Conservation (phyloP, 2,888 invertebrate genomes). For the Anarsia innoxiella region DNA sequence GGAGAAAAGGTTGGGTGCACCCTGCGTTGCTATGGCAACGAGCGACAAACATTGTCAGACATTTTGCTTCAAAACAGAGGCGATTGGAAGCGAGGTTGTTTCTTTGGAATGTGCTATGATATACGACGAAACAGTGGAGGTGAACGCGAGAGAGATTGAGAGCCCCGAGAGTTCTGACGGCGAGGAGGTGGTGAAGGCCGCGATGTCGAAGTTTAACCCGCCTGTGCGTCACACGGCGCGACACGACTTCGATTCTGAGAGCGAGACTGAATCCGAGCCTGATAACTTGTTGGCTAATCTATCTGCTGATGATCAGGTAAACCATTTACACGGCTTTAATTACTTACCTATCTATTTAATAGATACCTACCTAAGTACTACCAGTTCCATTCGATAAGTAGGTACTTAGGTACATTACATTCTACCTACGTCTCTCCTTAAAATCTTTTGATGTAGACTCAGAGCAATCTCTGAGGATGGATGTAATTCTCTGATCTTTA, state of each 20-base stretch:
- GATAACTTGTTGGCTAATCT: conserved; percentile 48
- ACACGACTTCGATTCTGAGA: conserved; percentile 64
- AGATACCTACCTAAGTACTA: too few species aligned
- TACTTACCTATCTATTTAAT: too few species aligned
- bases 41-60: conserved; percentile 68
- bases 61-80: conserved; percentile 31
- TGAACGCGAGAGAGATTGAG: conserved; percentile 73
- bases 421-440: too few species aligned
- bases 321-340: too few species aligned
- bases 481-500: too few species aligned
- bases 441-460: too few species aligned
- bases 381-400: too few species aligned
- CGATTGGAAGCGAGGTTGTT: conserved; percentile 19
- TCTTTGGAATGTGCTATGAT: conserved; percentile 40
- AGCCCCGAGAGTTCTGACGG: conserved; percentile 56
- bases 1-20: conserved; percentile 27
- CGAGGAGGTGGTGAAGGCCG: conserved; percentile 41
- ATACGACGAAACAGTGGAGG: conserved; percentile 77
- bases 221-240: conserved; percentile 57
- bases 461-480: too few species aligned
- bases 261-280: conserved; percentile 52
- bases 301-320: conserved; percentile 50
- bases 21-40: conserved; percentile 56
- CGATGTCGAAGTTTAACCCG: conserved; percentile 65
- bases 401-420: too few species aligned